A percentile compares a stretch with the other conserved stretches of the same genome.
These are phyloP conservation scores for Ginglymostoma cirratum DNA, from an alignment of 2,113 vertebrate genomes.

Conservation along the genomic window DNA sequence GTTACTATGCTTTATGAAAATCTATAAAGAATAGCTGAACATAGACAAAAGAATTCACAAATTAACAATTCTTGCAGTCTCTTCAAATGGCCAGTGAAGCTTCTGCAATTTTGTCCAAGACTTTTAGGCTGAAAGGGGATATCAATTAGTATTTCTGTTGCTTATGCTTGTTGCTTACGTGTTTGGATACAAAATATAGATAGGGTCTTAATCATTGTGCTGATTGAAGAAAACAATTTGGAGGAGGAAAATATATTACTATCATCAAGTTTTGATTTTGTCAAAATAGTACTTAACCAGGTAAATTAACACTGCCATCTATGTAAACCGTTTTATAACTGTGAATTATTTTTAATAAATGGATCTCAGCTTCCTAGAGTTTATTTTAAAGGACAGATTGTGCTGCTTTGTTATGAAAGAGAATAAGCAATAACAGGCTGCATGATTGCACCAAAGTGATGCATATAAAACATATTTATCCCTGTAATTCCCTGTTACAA, in stretches of 20 bases:
- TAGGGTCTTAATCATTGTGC: not conserved
- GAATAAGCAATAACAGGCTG: not conserved
- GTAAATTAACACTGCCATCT: not conserved
- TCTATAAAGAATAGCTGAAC: not conserved
- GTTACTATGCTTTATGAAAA: not conserved
- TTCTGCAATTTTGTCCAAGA: not conserved
- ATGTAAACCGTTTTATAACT: not conserved
- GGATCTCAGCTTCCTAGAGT: not conserved
- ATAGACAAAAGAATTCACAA: not conserved
- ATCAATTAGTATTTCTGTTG: not conserved
- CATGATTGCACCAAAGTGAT: not conserved
- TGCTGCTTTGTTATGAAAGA: not conserved
- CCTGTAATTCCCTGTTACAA: not conserved
- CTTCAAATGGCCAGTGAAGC: not conserved
- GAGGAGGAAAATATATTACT: not conserved
- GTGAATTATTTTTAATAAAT: not conserved
- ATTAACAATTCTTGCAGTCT: not conserved
- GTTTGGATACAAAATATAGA: not conserved
- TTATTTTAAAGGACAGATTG: not conserved
- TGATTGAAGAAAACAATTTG: not conserved
- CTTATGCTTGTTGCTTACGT: not conserved
- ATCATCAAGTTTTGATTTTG: not conserved
- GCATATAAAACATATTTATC: not conserved
- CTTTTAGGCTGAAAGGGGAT: not conserved
- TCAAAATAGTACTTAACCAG: not conserved